phyloP scores from a whole-genome alignment of 2,113 vertebrate species.

The Ictalurus furcatus region DNA sequence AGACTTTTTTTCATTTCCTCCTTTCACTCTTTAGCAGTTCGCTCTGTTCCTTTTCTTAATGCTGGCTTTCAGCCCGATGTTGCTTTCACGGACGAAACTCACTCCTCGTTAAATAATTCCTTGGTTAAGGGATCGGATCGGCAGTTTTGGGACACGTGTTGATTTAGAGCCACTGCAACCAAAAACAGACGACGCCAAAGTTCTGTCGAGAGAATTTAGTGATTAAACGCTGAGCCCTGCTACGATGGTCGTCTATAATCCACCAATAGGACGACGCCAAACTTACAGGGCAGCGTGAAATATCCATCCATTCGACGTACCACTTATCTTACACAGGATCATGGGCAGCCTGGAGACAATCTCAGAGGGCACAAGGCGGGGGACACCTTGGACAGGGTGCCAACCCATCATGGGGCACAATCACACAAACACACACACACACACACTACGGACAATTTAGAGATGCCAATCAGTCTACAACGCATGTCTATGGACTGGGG shows the following conservation, averaged over 20 bases:
- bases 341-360: too few relatives aligned
- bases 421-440: too few relatives aligned
- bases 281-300: neutral
- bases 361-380: too few relatives aligned
- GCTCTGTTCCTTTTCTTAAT: neutral
- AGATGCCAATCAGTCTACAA: too few relatives aligned
- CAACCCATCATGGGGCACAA: too few relatives aligned
- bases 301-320: neutral
- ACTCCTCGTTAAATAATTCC: too few relatives aligned
- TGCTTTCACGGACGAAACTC: neutral
- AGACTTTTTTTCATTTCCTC: conserved; percentile 28
- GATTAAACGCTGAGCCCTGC: neutral
- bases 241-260: neutral
- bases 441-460: too few relatives aligned
- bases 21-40: neutral
- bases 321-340: too few relatives aligned
- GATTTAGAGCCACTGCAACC: too few relatives aligned
- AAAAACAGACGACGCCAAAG: neutral
- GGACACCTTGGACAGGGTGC: too few relatives aligned
- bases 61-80: neutral
- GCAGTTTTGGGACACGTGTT: too few relatives aligned
- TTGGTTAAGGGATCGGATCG: neutral
- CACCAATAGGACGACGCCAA: neutral
- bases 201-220: neutral
- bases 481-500: too few relatives aligned